These are phyloP conservation scores for Poeciliopsis presidionis DNA, from an alignment of 2,797 vertebrate species.

Conservation along the genomic window DNA sequence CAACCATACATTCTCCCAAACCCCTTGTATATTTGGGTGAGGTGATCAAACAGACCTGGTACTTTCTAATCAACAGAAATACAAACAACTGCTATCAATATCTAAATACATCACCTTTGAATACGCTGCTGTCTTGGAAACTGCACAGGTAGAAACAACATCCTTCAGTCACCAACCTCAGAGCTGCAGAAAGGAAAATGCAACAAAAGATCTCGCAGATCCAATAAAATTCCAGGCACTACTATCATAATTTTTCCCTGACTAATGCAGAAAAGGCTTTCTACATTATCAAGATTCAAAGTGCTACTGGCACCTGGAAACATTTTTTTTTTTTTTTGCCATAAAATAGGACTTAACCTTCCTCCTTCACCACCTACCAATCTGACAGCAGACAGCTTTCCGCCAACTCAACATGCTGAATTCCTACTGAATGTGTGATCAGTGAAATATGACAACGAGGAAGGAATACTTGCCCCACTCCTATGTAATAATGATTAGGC, in stretches of 20 bases:
- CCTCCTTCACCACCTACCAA: neutral
- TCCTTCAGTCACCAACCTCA: neutral
- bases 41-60: no score
- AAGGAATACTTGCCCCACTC: conserved; percentile 51
- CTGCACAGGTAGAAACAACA: neutral
- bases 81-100: no score
- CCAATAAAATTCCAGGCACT: neutral
- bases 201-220: neutral
- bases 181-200: neutral
- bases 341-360: neutral
- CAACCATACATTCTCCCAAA: no score
- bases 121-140: neutral
- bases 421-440: conserved; percentile 27
- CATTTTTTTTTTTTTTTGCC: neutral
- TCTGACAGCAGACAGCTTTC: neutral
- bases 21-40: no score
- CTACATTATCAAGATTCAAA: neutral
- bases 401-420: neutral
- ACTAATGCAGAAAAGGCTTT: neutral
- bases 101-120: neutral
- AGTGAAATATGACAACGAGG: conserved; percentile 53
- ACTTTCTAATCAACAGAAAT: no score
- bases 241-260: neutral
- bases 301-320: neutral
- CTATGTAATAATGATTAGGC: conserved; percentile 61